Conservation (phyloP, 2,888 invertebrate genomes). For the Rambutsinella grinnellia region DNA sequence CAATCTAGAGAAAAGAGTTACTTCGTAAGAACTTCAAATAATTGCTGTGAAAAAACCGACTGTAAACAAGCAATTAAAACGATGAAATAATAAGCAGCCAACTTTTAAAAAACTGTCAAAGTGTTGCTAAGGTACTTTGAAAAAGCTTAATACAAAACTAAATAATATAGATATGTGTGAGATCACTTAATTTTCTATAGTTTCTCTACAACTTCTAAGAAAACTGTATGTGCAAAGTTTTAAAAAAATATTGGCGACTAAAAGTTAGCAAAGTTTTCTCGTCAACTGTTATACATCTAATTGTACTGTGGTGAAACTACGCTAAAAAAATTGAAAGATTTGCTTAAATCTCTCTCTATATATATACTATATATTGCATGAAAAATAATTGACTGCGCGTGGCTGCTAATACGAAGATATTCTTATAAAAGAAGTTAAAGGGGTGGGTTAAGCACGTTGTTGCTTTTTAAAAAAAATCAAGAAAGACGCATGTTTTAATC, state of each 20-base stretch:
- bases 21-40: too few relatives aligned
- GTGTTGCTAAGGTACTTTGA: too few relatives aligned
- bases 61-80: too few relatives aligned
- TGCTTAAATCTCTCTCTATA: too few relatives aligned
- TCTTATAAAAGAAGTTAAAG: slow-evolving; percentile 48
- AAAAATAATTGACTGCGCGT: slow-evolving; percentile 29
- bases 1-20: too few relatives aligned
- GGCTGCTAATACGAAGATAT: slow-evolving; percentile 41
- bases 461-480: slow-evolving; percentile 58
- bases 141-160: neutral
- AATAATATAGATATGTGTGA: too few relatives aligned
- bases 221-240: neutral
- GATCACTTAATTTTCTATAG: too few relatives aligned
- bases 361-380: slow-evolving; percentile 15
- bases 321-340: slow-evolving; percentile 42
- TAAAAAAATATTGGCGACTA: neutral
- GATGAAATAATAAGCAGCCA: too few relatives aligned
- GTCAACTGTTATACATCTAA: neutral
- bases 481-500: slow-evolving; percentile 60
- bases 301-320: slow-evolving; percentile 25
- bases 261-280: neutral
- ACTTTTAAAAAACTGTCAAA: too few relatives aligned
- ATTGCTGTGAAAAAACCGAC: too few relatives aligned
- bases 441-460: slow-evolving; percentile 49
- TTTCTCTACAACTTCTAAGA: too few relatives aligned